Evolutionary conservation across 37 sponge, comb jelly and placozoan genomes (phyloP), one percentile per base, ranked within the genome.

Genomic region (Cliona cf. orientalis): DNA sequence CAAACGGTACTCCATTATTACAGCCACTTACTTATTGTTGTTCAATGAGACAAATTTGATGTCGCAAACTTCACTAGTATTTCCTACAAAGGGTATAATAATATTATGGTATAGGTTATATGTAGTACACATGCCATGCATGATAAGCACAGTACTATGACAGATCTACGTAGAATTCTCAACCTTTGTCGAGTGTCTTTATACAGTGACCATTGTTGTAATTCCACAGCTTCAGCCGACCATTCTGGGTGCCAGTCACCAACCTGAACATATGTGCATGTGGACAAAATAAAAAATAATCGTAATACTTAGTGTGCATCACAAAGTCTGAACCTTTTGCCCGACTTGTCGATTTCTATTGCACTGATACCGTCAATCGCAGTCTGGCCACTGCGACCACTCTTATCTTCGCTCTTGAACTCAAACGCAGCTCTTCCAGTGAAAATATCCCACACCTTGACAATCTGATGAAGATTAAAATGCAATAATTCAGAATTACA

Each of bases 121-220:
- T n/a, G n/a, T n/a, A n/a, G n/a, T n/a, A n/a, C n/a, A n/a, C n/a
- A n/a, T n/a, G n/a, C 28, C 4, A 61, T 61, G 62, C 25, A 61
- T 61, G 23, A 61, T 61, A 61, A 19, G 19, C 56, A 53, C 56
- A 53, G 56, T 53, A 53, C 19, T 19, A 12, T 53, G 56, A 53
- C 56, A 53, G 17, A 53, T 21, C 19, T 12, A 12, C 56, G 17
- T 53, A 53, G 19, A 12, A 53, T 19, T 53, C 12, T 19, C 32
- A 31, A 77, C 95, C 92, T 91, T 94, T 97, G 60, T 92, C 87
- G n/a, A 94, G 79, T 23, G 58, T 73, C 62, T 70, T 69, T 37
- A 94, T 46, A 74, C 95, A 94, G 12, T 91, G 90, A 35, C 98
- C 98, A 74, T 86, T 97, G 67, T 97, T 97, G 78, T 89, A 92